Conservation (phyloP, 2,888 invertebrate species). For the Platypus cylindrus region DNA sequence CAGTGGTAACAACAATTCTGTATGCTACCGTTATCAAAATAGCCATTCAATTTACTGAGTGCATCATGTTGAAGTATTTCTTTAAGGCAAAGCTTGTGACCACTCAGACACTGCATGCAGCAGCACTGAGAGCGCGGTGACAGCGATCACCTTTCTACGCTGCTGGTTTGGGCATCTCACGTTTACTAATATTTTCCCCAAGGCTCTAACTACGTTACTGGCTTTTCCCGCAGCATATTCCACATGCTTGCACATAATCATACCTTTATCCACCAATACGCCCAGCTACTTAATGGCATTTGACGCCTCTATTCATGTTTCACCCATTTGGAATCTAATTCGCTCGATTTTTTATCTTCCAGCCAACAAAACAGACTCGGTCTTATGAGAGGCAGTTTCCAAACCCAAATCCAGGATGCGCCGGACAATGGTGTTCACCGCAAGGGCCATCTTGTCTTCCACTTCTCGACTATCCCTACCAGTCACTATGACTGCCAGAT, state of each 20-base stretch:
- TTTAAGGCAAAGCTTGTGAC: not conserved
- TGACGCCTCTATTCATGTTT: no score
- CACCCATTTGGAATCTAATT: no score
- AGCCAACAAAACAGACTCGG: no score
- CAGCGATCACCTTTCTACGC: not conserved
- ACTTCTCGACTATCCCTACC: no score
- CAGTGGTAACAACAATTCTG: not conserved
- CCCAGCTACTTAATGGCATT: constrained; percentile 2
- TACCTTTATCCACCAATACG: constrained; percentile 1
- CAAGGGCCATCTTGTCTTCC: no score
- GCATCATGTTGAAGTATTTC: not conserved
- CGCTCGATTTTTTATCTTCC: no score
- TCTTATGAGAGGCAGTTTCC: no score
- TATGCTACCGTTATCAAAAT: not conserved
- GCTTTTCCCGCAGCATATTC: not conserved
- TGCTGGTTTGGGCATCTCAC: not conserved
- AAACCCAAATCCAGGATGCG: no score
- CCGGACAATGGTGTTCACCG: no score
- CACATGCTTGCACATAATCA: not conserved
- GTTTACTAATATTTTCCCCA: not conserved
- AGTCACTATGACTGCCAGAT: no score
- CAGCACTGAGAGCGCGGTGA: not conserved
- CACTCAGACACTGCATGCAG: not conserved
- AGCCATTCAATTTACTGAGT: not conserved
- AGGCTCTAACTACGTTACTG: not conserved